Evolutionary conservation across 2,888 invertebrate species (phyloP).

Genomic region (Coelopa pilipes): DNA sequence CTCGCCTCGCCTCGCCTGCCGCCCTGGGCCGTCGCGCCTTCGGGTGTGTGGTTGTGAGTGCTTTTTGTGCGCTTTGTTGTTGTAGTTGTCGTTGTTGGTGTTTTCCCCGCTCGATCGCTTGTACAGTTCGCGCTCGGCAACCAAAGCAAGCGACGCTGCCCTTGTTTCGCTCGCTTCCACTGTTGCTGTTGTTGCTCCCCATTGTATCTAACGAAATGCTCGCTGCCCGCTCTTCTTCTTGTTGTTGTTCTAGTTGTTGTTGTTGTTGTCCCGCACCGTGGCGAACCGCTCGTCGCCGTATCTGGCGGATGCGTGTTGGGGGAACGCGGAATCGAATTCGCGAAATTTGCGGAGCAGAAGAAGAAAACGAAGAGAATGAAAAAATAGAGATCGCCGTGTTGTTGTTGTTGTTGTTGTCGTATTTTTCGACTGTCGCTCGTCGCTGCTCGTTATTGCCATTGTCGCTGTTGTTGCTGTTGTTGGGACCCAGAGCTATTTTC

Average conservation of each 20-base stretch:
- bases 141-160: constrained; percentile 27
- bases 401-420: too few relatives aligned
- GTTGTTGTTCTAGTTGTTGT: background rate
- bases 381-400: background rate
- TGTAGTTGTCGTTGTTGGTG: background rate
- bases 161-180: constrained; percentile 4
- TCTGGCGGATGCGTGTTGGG: constrained; percentile 24
- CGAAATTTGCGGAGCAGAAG: constrained; percentile 6
- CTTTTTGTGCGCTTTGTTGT: background rate
- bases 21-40: too few relatives aligned
- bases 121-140: constrained; percentile 33
- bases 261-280: background rate
- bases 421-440: too few relatives aligned
- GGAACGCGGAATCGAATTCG: constrained; percentile 14
- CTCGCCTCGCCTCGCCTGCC: too few relatives aligned
- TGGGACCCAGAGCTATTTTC: too few relatives aligned
- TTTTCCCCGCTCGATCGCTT: constrained; percentile 9
- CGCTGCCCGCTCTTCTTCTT: background rate
- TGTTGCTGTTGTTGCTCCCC: constrained; percentile 1
- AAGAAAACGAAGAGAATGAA: background rate
- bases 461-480: too few relatives aligned
- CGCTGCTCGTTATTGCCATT: too few relatives aligned
- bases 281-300: background rate
- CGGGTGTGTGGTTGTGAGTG: background rate
- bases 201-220: constrained; percentile 1